Base-by-base conservation (phyloP, 2,888 invertebrate species). In the Laothoe populi region DNA sequence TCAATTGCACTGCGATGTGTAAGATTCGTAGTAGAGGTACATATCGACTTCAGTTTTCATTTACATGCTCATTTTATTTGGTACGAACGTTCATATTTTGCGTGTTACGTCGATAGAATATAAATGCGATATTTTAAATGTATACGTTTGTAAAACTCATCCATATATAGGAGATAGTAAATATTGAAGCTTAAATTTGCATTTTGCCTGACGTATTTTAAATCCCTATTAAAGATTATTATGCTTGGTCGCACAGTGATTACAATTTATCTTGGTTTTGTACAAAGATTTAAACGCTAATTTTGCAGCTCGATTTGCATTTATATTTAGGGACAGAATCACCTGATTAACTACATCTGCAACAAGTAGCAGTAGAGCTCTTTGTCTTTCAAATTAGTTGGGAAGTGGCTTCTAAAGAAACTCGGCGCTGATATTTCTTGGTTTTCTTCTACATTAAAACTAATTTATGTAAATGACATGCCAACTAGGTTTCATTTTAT, bases 101-200 rank as follows among this genome's bases (percentile, higher is more conserved):
- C n/a, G 49, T 26, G 42, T 49, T 53, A 60, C 61, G 66, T 26
- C 13, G 53, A 64, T 64, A 60, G 77, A 76, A 78, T 75, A 74
- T 71, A 74, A 73, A 77, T 77, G 70, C 66, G 72, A 69, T 70
- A 71, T 73, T 74, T 75, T 71, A 73, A 75, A 77, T 77, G 69
- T 72, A 72, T 70, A 67, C 67, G 61, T 62, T 67, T 16, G 21
- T 73, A 71, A 66, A 69, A 67, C 35, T 64, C 67, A 74, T 73
- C 64, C 70, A 71, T 77, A 73, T 72, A 77, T 73, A 78, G 75
- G 69, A 72, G 64, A 61, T 44, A 48, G 61, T 63, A 62, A 72
- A 78, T 76, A 78, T 75, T 76, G 66, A 71, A 68, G 42, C 40
- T 40, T 65, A 66, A 53, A 63, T 66, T 67, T 65, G 66, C 66